Base-by-base conservation (phyloP, 2,888 invertebrate species). In the Tryphoninae sp. region DNA sequence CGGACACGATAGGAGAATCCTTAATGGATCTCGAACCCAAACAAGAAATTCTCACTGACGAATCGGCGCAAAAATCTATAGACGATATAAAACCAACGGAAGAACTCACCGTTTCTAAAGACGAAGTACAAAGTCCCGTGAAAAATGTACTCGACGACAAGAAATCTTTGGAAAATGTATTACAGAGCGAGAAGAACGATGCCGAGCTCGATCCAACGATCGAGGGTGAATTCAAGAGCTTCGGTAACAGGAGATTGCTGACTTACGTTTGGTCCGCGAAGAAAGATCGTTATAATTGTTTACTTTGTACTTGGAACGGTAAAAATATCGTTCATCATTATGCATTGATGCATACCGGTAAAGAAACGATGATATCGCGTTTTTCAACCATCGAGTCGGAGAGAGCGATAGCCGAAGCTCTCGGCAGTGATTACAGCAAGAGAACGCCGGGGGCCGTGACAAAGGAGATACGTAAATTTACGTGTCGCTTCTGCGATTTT, bases 261-360 rank as follows among this genome's bases (percentile, higher is more conserved):
- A 85, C 88, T 0, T 90, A 91, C 55, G 84, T 86, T 0, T 91
- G 88, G 87, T 84, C 84, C 4, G 11, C 80, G 55, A 69, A 71
- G 33, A 69, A 73, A 19, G 82, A 82, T 19, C 89, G 88, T 42
- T 94, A 94, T 84, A 90, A 92, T 11, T 96, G 96, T 87, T 93
- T 94, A 80, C 89, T 95, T 11, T 96, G 96, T 88, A 81, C 88
- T 0, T 95, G 93, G 85, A 90, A 86, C 19, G 95, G 95, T 0
- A 93, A 92, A 83, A 93, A 94, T 76, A 95, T 96, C 55, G 94
- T 95, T 0, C 92, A 93, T 53, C 96, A 96, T 92, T 96, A 95
- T 86, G 94, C 94, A 85, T 91, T 92, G n/a, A 89, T 91, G 53
- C 96, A 96, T 90, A 94, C 94, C 0, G 93, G 94, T 42, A 92